These are phyloP conservation scores for Seriola dumerili DNA, from an alignment of 2,113 vertebrate genomes.

Conservation along the genomic window DNA sequence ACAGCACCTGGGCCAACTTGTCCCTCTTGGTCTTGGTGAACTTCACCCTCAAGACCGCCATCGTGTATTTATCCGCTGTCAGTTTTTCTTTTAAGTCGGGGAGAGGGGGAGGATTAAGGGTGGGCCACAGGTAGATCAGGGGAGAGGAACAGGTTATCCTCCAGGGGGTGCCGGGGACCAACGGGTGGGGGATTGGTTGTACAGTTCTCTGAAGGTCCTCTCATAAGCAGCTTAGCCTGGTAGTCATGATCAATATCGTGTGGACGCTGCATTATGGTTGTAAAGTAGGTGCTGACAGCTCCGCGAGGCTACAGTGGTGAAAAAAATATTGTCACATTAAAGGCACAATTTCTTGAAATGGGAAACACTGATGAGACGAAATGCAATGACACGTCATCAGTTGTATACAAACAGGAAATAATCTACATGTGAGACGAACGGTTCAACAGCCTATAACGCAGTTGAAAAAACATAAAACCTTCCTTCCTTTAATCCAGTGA, in stretches of 20 bases:
- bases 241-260: conserved; percentile 52
- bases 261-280: conserved; percentile 63
- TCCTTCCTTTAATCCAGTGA: background rate
- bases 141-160: conserved; percentile 62
- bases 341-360: background rate
- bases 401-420: background rate
- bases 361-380: conserved; percentile 2
- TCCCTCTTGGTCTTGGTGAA: conserved; percentile 90
- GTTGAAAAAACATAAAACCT: background rate
- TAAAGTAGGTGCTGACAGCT: conserved; percentile 10
- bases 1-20: conserved; percentile 90
- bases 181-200: conserved; percentile 40
- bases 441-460: background rate
- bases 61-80: conserved; percentile 45
- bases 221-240: conserved; percentile 78
- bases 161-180: conserved; percentile 20
- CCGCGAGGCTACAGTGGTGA: conserved; percentile 23
- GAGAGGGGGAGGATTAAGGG: conserved; percentile 44
- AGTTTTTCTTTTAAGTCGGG: conserved; percentile 36
- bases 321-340: background rate
- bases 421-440: background rate
- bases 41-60: conserved; percentile 90
- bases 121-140: conserved; percentile 56
- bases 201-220: conserved; percentile 51
- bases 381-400: background rate